Base-by-base conservation (phyloP, 2,113 vertebrate genomes). In the Coryphaenoides rupestris region DNA sequence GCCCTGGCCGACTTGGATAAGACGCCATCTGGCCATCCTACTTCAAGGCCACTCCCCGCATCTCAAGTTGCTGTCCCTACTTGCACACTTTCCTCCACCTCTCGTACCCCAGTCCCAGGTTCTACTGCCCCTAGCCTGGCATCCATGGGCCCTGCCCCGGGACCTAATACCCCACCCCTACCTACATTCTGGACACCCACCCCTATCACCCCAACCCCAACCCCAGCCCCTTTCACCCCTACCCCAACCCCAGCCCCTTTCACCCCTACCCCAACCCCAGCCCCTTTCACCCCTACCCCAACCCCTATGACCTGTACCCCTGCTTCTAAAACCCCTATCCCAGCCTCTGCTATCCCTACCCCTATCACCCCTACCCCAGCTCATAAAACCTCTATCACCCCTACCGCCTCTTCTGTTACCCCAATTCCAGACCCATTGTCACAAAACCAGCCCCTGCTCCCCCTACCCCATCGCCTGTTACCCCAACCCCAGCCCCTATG, bases 1-100 rank as follows among this genome's bases (percentile, higher is more conserved):
- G n/a, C 26, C 47, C 13, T 71, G 1, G 16, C 57, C 12, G 60
- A 57, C 62, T 40, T 65, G 45, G 75, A 79, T 68, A 81, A 78
- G 65, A 74, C 2, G 1, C 24, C 58, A 6, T 52, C 78, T 47
- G 60, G 28, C 66, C n/a, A n/a, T n/a, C 55, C 63, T 12, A 56
- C 24, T 22, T 4, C 10, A 1, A 19, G 24, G 55, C 17, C 72
- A 70, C 33, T 56, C 16, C 24, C 66, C 13, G 23, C 45, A 13
- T 17, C 59, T 23, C 45, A 52, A 15, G 50, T 0, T 0, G 60
- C 62, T 67, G 72, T 66, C 75, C 68, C 69, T 19, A 19, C 60
- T 53, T 21, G 59, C 3, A 33, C 19, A 0, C 24, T 50, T 5
- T 3, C 19, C 28, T 54, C 55, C n/a, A 54, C 52, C 21, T 17